phyloP scores from a whole-genome alignment of 2,797 vertebrate species.

The Labeo calbasu region DNA sequence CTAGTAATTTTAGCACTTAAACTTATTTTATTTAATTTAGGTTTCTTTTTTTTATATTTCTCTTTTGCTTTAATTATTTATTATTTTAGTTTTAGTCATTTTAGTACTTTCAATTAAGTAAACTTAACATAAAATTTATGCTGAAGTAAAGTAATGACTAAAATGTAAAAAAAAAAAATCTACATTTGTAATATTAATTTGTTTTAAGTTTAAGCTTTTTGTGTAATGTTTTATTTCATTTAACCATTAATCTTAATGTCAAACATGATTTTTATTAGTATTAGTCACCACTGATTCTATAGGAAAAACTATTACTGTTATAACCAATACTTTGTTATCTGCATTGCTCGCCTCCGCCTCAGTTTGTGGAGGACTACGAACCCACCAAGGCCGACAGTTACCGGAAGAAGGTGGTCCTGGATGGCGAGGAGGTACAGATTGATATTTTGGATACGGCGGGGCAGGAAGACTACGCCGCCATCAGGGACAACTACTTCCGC shows the following conservation, averaged over 20 bases:
- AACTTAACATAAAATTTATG: not conserved
- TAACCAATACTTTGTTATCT: not conserved
- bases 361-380: constrained; percentile 99
- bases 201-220: not conserved
- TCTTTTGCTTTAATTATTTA: not conserved
- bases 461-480: constrained; percentile 97
- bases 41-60: not conserved
- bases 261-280: not conserved
- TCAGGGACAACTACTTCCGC: constrained; percentile 97
- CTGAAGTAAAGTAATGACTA: not conserved
- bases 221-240: not conserved
- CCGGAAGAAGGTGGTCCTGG: constrained; percentile 95
- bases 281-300: not conserved
- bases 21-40: too few species aligned
- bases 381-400: constrained; percentile 99
- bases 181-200: not conserved
- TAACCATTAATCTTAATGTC: not conserved
- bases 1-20: too few species aligned
- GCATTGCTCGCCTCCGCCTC: constrained; percentile 4
- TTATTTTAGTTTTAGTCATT: not conserved
- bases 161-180: not conserved
- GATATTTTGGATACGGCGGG: constrained; percentile 98
- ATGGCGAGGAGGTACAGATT: constrained; percentile 81
- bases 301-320: not conserved
- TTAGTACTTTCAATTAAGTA: not conserved